These are phyloP conservation scores for Caiman crocodilus DNA, from an alignment of 2,797 vertebrate genomes.

Conservation along the genomic window DNA sequence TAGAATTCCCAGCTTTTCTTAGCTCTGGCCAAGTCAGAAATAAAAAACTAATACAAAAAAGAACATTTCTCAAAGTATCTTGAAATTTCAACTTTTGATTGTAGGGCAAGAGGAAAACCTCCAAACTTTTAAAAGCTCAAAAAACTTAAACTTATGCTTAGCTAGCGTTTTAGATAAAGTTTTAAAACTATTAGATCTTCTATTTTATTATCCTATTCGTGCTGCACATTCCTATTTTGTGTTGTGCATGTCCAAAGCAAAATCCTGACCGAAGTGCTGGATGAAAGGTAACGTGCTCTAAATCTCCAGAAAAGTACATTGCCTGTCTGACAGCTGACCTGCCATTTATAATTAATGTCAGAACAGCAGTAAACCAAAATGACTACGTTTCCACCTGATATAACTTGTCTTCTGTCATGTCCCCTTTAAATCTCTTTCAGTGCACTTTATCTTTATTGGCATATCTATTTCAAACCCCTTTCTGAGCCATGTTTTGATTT, in stretches of 20 bases:
- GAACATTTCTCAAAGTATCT: accelerated
- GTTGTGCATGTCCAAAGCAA: slow-evolving; percentile 8
- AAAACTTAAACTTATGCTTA: not conserved
- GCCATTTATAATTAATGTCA: slow-evolving; percentile 77
- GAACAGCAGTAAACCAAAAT: slow-evolving; percentile 70
- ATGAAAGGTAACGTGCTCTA: slow-evolving; percentile 43
- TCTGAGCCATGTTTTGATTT: slow-evolving; percentile 25
- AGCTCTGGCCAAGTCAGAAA: not conserved
- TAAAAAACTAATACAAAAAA: not conserved
- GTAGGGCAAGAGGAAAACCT: not conserved
- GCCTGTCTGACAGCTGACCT: slow-evolving; percentile 62
- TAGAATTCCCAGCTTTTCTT: not conserved
- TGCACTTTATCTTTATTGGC: not conserved
- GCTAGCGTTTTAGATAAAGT: not conserved
- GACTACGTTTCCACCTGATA: slow-evolving; percentile 64
- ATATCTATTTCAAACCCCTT: slow-evolving; percentile 44
- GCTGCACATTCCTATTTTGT: not conserved
- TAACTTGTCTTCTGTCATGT: slow-evolving; percentile 58
- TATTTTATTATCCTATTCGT: not conserved
- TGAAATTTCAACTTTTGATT: not conserved
- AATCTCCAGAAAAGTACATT: slow-evolving; percentile 12
- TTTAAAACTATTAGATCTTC: accelerated
- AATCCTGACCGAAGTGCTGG: not conserved
- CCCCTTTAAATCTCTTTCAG: slow-evolving; percentile 52
- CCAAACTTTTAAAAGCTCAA: not conserved